Evolutionary conservation across 2,113 vertebrate species (phyloP).

Genomic region (Aegotheles bennettii): DNA sequence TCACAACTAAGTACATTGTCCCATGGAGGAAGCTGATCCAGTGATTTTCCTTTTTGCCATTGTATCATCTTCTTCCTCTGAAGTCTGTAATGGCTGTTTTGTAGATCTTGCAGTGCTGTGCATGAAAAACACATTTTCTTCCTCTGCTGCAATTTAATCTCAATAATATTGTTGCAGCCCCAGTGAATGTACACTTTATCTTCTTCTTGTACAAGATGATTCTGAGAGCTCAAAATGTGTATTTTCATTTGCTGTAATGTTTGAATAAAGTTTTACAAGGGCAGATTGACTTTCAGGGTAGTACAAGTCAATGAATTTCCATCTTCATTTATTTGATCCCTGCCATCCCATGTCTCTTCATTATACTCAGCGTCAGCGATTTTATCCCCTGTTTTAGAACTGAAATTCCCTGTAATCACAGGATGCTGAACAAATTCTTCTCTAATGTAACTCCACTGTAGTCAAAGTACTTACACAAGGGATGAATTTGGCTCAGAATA

Average conservation of each 20-base stretch:
- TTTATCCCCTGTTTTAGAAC: constrained; percentile 29
- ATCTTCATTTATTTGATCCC: constrained; percentile 37
- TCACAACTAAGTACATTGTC: not conserved
- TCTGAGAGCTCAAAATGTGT: not conserved
- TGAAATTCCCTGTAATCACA: constrained; percentile 19
- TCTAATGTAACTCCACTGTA: not conserved
- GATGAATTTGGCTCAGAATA: constrained; percentile 16
- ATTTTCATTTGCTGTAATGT: not conserved
- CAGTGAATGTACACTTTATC: not conserved
- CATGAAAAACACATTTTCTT: not conserved
- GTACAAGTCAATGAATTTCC: constrained; percentile 25
- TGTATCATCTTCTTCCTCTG: not conserved
- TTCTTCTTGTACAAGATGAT: not conserved
- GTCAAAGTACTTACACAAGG: not conserved
- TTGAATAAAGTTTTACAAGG: constrained; percentile 48
- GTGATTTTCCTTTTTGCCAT: not conserved
- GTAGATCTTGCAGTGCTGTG: not conserved
- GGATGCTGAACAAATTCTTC: not conserved
- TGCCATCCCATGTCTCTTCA: constrained; percentile 23
- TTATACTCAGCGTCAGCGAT: not conserved
- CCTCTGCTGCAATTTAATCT: not conserved
- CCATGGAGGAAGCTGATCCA: not conserved
- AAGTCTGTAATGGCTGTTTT: not conserved
- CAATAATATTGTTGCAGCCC: not conserved
- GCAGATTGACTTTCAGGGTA: constrained; percentile 44